These are phyloP conservation scores for Hemicentrotus pulcherrimus DNA, from an alignment of 35 echinoderm and acorn worm genomes.

Conservation along the genomic window DNA sequence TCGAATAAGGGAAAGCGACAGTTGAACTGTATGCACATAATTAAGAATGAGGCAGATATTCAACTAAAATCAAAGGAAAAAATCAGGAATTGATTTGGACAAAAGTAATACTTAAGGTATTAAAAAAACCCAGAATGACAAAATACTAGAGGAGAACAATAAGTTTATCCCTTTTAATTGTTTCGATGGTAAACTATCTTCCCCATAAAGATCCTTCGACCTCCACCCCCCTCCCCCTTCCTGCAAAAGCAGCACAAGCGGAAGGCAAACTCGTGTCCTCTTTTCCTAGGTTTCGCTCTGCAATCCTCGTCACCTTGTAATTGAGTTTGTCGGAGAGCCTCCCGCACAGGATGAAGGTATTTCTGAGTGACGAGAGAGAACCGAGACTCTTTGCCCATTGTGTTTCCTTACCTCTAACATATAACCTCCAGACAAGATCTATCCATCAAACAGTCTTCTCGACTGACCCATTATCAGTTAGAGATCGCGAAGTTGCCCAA, in stretches of 20 bases:
- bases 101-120: too few relatives aligned
- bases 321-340: slow-evolving; percentile 2
- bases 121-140: too few relatives aligned
- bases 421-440: not conserved
- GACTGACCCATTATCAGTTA: not conserved
- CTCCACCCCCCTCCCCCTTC: not conserved
- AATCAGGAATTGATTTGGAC: too few relatives aligned
- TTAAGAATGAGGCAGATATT: too few relatives aligned
- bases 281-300: not conserved
- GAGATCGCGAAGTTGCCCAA: not conserved
- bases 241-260: not conserved
- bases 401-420: not conserved
- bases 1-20: too few relatives aligned
- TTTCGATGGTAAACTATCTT: not conserved
- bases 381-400: not conserved
- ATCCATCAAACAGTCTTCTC: not conserved
- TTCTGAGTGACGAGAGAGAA: slow-evolving; percentile 1
- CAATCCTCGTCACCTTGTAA: not conserved
- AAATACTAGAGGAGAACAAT: too few relatives aligned
- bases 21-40: too few relatives aligned
- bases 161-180: not conserved
- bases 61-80: too few relatives aligned
- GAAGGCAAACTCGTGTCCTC: not conserved
- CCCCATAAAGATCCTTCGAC: not conserved
- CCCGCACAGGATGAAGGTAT: not conserved